Evolutionary conservation across 2,888 invertebrate species (phyloP).

Genomic region (Sminthurides aquaticus): DNA sequence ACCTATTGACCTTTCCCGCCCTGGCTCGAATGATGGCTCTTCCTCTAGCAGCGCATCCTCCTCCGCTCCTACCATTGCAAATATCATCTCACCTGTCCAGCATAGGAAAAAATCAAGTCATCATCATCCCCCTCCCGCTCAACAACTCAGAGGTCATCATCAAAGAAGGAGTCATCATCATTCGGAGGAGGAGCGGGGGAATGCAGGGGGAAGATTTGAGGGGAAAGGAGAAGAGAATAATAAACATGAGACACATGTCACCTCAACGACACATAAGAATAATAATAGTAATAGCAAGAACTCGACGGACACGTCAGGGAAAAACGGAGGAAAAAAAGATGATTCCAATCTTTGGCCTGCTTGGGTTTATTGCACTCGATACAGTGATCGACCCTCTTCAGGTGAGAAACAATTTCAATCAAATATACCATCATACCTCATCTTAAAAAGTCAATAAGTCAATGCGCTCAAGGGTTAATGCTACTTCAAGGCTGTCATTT

Average conservation of each 20-base stretch:
- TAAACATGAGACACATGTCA: background rate
- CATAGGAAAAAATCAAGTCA: constrained; percentile 26
- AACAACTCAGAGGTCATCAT: background rate
- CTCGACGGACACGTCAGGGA: background rate
- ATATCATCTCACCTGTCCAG: constrained; percentile 7
- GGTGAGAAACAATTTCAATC: constrained; percentile 46
- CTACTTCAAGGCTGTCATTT: too few species aligned
- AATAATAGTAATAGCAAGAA: background rate
- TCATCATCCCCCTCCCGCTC: constrained; percentile 6
- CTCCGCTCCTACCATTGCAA: constrained; percentile 9
- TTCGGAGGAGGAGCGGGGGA: too few species aligned
- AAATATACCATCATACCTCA: too few species aligned
- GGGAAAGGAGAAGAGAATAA: background rate
- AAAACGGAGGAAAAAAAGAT: background rate
- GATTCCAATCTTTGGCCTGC: constrained; percentile 49
- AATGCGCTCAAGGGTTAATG: too few species aligned
- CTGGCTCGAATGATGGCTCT: constrained; percentile 4
- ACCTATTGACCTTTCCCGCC: constrained; percentile 40
- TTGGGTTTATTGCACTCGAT: constrained; percentile 57
- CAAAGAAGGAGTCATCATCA: background rate
- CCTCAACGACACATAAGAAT: background rate
- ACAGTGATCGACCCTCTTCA: constrained; percentile 54
- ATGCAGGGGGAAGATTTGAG: too few species aligned
- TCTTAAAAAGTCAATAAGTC: background rate
- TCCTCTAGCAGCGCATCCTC: constrained; percentile 17